Percentiles rank a stretch among this genome's conserved stretches.
Conservation (phyloP, 2,797 vertebrate genomes). For the Adelosebastes latens region DNA sequence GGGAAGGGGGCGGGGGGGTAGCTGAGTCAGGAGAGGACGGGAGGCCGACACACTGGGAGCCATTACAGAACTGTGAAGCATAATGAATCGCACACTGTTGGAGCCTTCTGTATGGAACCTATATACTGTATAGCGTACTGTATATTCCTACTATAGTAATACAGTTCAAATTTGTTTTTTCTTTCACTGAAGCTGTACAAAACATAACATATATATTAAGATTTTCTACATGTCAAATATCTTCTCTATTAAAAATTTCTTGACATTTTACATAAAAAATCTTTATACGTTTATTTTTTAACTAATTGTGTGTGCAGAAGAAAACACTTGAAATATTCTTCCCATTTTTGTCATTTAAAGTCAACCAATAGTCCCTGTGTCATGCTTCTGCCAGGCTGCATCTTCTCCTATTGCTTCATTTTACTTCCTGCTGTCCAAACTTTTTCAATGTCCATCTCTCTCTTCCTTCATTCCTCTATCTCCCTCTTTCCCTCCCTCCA, state of each 20-base stretch:
- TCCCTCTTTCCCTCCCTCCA: not conserved
- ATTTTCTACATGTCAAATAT: not conserved
- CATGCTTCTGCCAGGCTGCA: not conserved
- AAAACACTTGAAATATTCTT: not conserved
- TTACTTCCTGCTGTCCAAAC: not conserved
- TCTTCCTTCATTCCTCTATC: not conserved
- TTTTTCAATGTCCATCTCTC: not conserved
- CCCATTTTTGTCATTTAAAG: not conserved
- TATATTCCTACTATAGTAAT: not conserved
- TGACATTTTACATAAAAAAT: not conserved
- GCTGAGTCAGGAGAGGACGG: conserved; percentile 55
- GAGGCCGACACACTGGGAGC: conserved; percentile 24
- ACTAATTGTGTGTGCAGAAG: not conserved
- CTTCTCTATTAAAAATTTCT: not conserved
- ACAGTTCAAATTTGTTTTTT: not conserved
- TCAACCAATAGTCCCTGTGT: not conserved
- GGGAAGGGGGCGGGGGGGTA: not conserved
- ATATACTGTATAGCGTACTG: not conserved
- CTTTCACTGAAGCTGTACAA: not conserved
- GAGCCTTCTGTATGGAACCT: not conserved
- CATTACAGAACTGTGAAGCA: conserved; percentile 21
- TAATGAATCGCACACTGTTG: conserved; percentile 18
- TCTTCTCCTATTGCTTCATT: not conserved
- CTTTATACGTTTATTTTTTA: not conserved
- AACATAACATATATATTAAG: not conserved